Base-by-base conservation (phyloP, 2,113 vertebrate species). In the Sinocyclocheilus rhinocerous region DNA sequence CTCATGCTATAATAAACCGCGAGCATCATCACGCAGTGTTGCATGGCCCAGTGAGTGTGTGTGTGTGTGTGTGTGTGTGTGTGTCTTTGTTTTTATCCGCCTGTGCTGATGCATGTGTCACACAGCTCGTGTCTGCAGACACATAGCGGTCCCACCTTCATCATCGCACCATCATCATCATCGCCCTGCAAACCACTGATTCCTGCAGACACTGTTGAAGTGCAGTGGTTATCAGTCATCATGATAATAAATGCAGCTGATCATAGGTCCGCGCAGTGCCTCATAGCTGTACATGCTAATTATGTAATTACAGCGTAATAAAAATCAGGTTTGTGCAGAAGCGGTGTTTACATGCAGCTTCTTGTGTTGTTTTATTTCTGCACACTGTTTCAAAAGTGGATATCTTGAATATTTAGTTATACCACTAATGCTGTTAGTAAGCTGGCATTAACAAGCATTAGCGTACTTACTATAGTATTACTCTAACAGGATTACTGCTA, bases 31-130 rank as follows among this genome's bases (percentile, higher is more conserved):
- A 79, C 12, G 69, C 69, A 65, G 69, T 59, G 69, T 84, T 59
- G 82, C 69, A 73, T 73, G 82, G 69, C 67, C 69, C 82, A 57
- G 4, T 24, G 20, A 0, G 80, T 50, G 67, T 55, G 26, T 0
- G 42, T 52, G 45, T 7, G 22, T 22, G 1, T 6, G 67, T 7
- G 9, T 6, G 24, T n/a, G 29, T 22, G 65, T 7, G 67, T 24
- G 29, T 84, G 29, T 73, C 69, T 73, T 72, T 84, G 82, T 84
- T 84, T 73, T 84, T 26, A 57, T 72, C 42, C 63, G 59, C 61
- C 61, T 69, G 59, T 82, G 24, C 45, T 83, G 50, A 83, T 83
- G 81, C 67, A 59, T 83, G 61, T 67, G 82, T 73, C 67, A 59
- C 48, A 18, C 33, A 16, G 48, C 26, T 83, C 36, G 33, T n/a